phyloP scores from a whole-genome alignment of 2,888 invertebrate species.

The Volucella inanis region DNA sequence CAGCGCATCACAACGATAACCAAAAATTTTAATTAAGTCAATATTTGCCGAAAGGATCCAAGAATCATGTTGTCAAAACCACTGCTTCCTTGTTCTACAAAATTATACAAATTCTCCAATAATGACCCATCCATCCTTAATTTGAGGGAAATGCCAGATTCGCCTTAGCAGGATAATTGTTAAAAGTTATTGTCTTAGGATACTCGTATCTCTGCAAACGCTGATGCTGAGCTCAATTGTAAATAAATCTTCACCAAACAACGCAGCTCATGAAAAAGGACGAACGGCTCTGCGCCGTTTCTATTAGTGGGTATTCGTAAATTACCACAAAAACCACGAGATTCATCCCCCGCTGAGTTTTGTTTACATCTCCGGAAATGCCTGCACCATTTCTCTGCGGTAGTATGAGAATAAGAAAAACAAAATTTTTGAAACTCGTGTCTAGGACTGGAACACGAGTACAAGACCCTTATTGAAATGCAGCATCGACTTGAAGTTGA shows the following conservation, averaged over 20 bases:
- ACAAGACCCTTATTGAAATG: constrained; percentile 4
- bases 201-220: constrained; percentile 17
- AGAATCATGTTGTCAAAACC: constrained; percentile 62
- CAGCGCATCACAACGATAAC: constrained; percentile 14
- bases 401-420: constrained; percentile 44
- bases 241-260: constrained; percentile 64
- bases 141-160: constrained; percentile 4
- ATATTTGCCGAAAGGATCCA: constrained; percentile 55
- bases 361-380: constrained; percentile 32
- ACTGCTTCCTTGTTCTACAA: constrained; percentile 26
- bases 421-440: constrained; percentile 46
- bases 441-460: background rate
- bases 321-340: constrained; percentile 47
- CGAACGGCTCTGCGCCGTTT: constrained; percentile 5
- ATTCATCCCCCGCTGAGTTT: constrained; percentile 15
- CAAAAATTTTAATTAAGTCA: constrained; percentile 49
- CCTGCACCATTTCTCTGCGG: constrained; percentile 13
- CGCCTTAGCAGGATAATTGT: constrained; percentile 58
- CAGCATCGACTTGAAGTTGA: constrained; percentile 49
- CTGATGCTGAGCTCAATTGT: constrained; percentile 44
- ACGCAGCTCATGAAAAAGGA: constrained; percentile 26
- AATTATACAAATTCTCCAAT: constrained; percentile 25
- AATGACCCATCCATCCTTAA: constrained; percentile 25
- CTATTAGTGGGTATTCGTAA: constrained; percentile 57
- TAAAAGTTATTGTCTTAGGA: constrained; percentile 59